Conservation (phyloP, 2,888 invertebrate species). For the Tillus elongatus region DNA sequence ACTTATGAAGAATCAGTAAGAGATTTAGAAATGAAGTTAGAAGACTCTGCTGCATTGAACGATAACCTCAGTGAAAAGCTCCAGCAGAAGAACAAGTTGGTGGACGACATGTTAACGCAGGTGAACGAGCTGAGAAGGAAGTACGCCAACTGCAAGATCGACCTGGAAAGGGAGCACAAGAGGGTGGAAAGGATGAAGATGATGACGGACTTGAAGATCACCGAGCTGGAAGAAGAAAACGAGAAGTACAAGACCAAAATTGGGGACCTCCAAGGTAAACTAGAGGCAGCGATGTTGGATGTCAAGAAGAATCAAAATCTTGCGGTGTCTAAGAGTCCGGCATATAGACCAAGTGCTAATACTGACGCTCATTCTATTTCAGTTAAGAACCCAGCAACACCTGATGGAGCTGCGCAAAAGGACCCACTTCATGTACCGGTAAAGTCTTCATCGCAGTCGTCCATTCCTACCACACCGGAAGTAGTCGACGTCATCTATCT, state of each 20-base stretch:
- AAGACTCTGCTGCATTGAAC: not conserved
- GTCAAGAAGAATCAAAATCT: slow-evolving; percentile 34
- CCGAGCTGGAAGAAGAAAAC: slow-evolving; percentile 42
- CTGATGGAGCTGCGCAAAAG: slow-evolving; percentile 33
- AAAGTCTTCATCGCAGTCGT: slow-evolving; percentile 14
- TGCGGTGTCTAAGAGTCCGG: slow-evolving; percentile 30
- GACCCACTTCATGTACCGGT: slow-evolving; percentile 28
- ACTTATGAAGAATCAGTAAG: slow-evolving; percentile 11
- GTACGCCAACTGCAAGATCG: slow-evolving; percentile 16
- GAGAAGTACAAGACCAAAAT: slow-evolving; percentile 30
- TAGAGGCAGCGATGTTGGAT: slow-evolving; percentile 33
- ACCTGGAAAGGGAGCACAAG: slow-evolving; percentile 25
- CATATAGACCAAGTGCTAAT: slow-evolving; percentile 23
- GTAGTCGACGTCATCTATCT: slow-evolving; percentile 14
- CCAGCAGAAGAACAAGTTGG: slow-evolving; percentile 20
- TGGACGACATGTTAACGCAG: slow-evolving; percentile 23
- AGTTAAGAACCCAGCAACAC: slow-evolving; percentile 37
- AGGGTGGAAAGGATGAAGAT: slow-evolving; percentile 26
- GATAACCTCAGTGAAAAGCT: slow-evolving; percentile 20
- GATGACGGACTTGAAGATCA: slow-evolving; percentile 40
- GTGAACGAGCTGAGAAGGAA: slow-evolving; percentile 23
- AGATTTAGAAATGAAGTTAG: not conserved
- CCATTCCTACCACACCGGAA: slow-evolving; percentile 16
- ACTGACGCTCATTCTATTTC: slow-evolving; percentile 37
- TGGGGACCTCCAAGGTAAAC: slow-evolving; percentile 32